phyloP scores from a whole-genome alignment of 2,888 invertebrate genomes.

The Serrognathus titanus region DNA sequence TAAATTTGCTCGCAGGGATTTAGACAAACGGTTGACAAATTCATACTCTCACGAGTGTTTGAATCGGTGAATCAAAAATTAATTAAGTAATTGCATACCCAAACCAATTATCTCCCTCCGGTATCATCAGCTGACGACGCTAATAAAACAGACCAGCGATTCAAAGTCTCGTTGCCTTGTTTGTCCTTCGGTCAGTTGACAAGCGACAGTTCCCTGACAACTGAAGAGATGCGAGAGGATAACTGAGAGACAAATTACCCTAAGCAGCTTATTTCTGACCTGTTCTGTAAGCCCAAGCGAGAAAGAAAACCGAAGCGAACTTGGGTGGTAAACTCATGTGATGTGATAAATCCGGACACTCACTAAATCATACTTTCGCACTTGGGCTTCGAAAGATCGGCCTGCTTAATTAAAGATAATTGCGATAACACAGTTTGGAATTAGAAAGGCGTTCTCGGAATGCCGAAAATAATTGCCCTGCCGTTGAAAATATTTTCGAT shows the following conservation, averaged over 20 bases:
- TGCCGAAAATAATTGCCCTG: too few species aligned
- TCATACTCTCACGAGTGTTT: too few species aligned
- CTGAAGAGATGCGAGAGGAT: constrained; percentile 36
- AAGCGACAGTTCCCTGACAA: constrained; percentile 33
- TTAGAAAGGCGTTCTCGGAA: too few species aligned
- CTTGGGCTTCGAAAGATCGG: too few species aligned
- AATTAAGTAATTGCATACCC: neutral
- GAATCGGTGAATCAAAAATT: too few species aligned
- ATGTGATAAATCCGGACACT: too few species aligned
- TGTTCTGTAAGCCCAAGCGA: neutral
- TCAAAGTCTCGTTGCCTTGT: constrained; percentile 26
- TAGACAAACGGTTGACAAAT: too few species aligned
- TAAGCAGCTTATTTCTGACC: constrained; percentile 33
- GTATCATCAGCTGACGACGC: constrained; percentile 8
- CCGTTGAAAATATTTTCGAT: too few species aligned
- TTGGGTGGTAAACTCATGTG: neutral
- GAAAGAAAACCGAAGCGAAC: neutral
- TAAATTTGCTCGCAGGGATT: too few species aligned
- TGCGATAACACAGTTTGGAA: too few species aligned
- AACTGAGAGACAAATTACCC: constrained; percentile 36
- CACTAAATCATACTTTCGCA: too few species aligned
- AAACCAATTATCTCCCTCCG: neutral
- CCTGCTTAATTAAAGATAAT: too few species aligned
- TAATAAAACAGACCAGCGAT: constrained; percentile 21
- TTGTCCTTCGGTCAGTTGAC: constrained; percentile 32